A percentile compares a stretch with the other conserved stretches of the same genome.
phyloP scores from a whole-genome alignment of 2,888 invertebrate species.

The Drosophila anomalipes region DNA sequence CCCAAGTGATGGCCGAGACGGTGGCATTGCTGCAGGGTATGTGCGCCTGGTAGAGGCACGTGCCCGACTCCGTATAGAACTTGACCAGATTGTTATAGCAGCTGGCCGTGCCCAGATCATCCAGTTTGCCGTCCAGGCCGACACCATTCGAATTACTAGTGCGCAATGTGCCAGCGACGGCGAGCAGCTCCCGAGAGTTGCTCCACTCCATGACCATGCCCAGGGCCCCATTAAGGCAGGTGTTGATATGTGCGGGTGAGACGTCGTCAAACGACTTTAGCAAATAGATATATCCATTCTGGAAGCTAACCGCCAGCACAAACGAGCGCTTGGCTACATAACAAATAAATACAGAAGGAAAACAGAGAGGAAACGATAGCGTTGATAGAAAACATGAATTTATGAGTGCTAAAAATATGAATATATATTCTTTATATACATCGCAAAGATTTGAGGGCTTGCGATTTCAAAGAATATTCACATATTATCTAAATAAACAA shows the following conservation, averaged over 20 bases:
- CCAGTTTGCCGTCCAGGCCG: slow-evolving; percentile 66
- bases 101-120: slow-evolving; percentile 86
- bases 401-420: not conserved
- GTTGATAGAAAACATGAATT: not conserved
- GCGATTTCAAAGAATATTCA: not conserved
- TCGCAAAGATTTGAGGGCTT: not conserved
- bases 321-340: slow-evolving; percentile 88
- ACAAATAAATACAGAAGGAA: not conserved
- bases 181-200: slow-evolving; percentile 95
- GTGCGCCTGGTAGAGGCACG: slow-evolving; percentile 91
- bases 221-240: slow-evolving; percentile 90
- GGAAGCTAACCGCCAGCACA: slow-evolving; percentile 94
- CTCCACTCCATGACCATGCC: slow-evolving; percentile 98
- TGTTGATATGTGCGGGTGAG: slow-evolving; percentile 93
- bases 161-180: slow-evolving; percentile 92
- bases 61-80: slow-evolving; percentile 95
- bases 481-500: not conserved
- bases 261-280: slow-evolving; percentile 97
- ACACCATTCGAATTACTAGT: slow-evolving; percentile 45
- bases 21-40: slow-evolving; percentile 92
- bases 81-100: slow-evolving; percentile 92
- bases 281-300: slow-evolving; percentile 95
- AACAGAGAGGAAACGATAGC: not conserved
- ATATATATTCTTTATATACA: not conserved
- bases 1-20: slow-evolving; percentile 98